These are phyloP conservation scores for Lasiurus cinereus DNA, from an alignment of 2,113 vertebrate genomes.

Conservation along the genomic window DNA sequence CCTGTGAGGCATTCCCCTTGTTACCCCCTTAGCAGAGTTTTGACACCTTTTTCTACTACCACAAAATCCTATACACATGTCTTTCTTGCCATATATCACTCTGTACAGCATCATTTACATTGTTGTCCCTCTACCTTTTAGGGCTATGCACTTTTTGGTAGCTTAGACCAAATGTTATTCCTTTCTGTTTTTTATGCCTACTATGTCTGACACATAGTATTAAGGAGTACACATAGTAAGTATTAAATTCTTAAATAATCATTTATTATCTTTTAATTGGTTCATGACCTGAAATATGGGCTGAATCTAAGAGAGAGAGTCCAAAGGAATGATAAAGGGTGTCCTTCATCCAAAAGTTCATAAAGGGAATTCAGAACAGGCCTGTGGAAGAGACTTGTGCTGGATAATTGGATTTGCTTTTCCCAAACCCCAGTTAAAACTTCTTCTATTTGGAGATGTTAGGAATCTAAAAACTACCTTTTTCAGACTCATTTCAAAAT, in stretches of 20 bases:
- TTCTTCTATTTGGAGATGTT: constrained; percentile 48
- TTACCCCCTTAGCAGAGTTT: neutral
- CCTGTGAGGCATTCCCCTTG: neutral
- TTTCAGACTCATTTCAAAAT: constrained; percentile 23
- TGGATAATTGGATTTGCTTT: neutral
- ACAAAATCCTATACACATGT: neutral
- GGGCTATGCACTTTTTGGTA: neutral
- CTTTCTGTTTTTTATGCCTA: neutral
- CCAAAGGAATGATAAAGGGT: constrained; percentile 9
- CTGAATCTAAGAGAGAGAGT: neutral
- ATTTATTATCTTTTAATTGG: neutral
- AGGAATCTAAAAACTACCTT: constrained; percentile 14
- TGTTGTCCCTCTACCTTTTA: constrained; percentile 16
- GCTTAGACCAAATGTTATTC: neutral
- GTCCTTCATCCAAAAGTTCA: neutral
- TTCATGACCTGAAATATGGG: neutral
- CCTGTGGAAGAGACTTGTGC: neutral
- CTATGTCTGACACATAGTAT: neutral
- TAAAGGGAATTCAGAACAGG: constrained; percentile 29
- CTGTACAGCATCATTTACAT: neutral
- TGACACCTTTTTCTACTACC: neutral
- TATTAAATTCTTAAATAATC: constrained; percentile 17
- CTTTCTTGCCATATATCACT: neutral
- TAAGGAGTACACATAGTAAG: neutral
- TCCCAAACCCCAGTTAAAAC: constrained; percentile 9